Percentiles rank a stretch among this genome's conserved stretches.
phyloP scores from a whole-genome alignment of 2,888 invertebrate genomes.

The Watsonalla binaria region DNA sequence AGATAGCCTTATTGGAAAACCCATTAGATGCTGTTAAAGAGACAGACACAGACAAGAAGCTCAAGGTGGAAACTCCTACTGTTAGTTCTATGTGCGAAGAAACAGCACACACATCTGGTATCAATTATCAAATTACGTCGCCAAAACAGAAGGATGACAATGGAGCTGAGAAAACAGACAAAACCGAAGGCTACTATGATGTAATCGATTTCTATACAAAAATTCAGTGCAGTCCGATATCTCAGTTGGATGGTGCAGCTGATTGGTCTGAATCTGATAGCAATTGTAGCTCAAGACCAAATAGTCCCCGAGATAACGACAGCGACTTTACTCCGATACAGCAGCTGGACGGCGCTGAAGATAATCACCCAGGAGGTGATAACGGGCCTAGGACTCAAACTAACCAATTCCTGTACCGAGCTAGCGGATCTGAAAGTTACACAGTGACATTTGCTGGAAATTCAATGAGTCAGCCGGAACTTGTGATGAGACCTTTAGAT shows the following conservation, averaged over 20 bases:
- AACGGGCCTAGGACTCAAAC: constrained; percentile 52
- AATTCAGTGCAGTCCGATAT: constrained; percentile 78
- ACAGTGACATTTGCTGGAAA: constrained; percentile 75
- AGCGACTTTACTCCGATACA: constrained; percentile 74
- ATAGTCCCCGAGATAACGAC: constrained; percentile 57
- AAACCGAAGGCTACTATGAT: constrained; percentile 67
- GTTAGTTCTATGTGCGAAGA: constrained; percentile 52
- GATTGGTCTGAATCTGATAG: constrained; percentile 81
- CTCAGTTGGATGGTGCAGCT: constrained; percentile 84
- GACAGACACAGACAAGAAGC: constrained; percentile 54
- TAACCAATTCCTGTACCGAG: constrained; percentile 67
- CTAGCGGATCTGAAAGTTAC: constrained; percentile 70
- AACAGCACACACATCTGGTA: constrained; percentile 63
- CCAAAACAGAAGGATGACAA: constrained; percentile 63
- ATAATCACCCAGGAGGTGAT: constrained; percentile 69
- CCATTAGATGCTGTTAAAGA: constrained; percentile 60
- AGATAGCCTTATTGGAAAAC: constrained; percentile 44
- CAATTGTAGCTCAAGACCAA: constrained; percentile 67
- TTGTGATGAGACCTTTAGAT: constrained; percentile 66
- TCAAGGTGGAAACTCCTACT: constrained; percentile 47
- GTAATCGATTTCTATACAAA: constrained; percentile 76
- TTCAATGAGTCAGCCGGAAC: constrained; percentile 69
- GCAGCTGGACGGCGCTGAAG: constrained; percentile 85
- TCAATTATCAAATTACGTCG: constrained; percentile 60
- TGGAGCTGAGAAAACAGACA: constrained; percentile 52